Evolutionary conservation across 1,140 invertebrate species (phyloP), one percentile per base, ranked within the genome.

Genomic region (Musca vetustissima): DNA sequence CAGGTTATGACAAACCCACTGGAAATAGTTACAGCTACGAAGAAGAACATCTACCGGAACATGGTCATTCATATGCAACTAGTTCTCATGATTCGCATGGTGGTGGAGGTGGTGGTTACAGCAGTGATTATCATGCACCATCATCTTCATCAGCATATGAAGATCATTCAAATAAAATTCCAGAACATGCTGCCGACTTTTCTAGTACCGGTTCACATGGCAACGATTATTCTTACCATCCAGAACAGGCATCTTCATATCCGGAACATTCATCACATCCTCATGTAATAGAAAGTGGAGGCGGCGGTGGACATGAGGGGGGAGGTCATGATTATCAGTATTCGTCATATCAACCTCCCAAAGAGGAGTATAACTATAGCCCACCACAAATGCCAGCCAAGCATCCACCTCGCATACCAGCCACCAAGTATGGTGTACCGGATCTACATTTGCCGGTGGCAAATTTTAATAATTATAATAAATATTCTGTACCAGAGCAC

Each of bases 371-470:
- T 21, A 19, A 28, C n/a, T 61, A 36, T 61, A 61, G 57, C 43
- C 17, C n/a, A 19, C 53, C 53, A 14, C 22, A 57, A 25, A 1
- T 28, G 25, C n/a, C n/a, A 8, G 28, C 28, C 19, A 0, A 69
- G 13, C 55, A 67, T 4, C 57, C 70, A 2, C 74, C 72, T 22
- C 48, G 67, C 17, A 72, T 64, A 43, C 55, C 64, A 59, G 55
- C 64, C 25, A 43, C 65, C 17, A 59, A 67, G 32, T 70, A 70
- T 59, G 69, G 52, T n/a, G 73, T 75, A 13, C 74, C 73, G 17
- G 57, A 69, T 2, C 66, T 69, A 0, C 74, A 71, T 43, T 43
- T 69, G 50, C 61, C 68, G n/a, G 4, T 65, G 21, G 19, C 13
- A 2, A 32, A 32, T 36, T n/a, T 32, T 9, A 36, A 32, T 17